Evolutionary conservation across 2,797 vertebrate species (phyloP).

Genomic region (Amblyopsis hoosieri): DNA sequence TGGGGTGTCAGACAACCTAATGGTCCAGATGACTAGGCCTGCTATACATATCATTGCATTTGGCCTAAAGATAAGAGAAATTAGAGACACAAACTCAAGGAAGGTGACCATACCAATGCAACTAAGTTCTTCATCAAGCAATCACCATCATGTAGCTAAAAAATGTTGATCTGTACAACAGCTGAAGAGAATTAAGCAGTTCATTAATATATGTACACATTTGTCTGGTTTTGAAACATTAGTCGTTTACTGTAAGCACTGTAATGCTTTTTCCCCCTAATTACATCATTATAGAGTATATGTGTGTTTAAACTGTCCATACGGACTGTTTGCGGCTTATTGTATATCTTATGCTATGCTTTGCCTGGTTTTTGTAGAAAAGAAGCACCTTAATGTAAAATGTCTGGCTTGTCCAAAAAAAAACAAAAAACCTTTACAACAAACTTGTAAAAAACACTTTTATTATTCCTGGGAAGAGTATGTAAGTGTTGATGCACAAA

Average conservation of each 20-base stretch:
- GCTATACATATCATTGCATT: slow-evolving; percentile 40
- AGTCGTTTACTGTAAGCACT: slow-evolving; percentile 66
- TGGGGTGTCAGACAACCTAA: slow-evolving; percentile 60
- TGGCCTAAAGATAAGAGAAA: slow-evolving; percentile 47
- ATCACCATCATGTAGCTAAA: slow-evolving; percentile 55
- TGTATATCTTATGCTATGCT: slow-evolving; percentile 71
- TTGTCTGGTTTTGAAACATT: slow-evolving; percentile 66
- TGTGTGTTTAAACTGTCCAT: slow-evolving; percentile 52
- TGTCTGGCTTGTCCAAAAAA: slow-evolving; percentile 66
- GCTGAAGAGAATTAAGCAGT: slow-evolving; percentile 61
- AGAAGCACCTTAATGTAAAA: slow-evolving; percentile 82
- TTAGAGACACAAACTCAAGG: slow-evolving; percentile 43
- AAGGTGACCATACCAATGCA: slow-evolving; percentile 44
- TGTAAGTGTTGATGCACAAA: slow-evolving; percentile 72
- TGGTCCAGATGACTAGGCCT: slow-evolving; percentile 59
- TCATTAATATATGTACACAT: slow-evolving; percentile 71
- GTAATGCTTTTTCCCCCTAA: slow-evolving; percentile 53
- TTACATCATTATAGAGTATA: slow-evolving; percentile 68
- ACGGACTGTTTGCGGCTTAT: slow-evolving; percentile 49
- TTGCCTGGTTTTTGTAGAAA: slow-evolving; percentile 70
- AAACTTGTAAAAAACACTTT: slow-evolving; percentile 73
- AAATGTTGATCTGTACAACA: slow-evolving; percentile 70
- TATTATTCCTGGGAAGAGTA: slow-evolving; percentile 74
- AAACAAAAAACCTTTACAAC: slow-evolving; percentile 66
- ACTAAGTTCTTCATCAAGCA: slow-evolving; percentile 56